phyloP scores from a whole-genome alignment of 1,140 invertebrate genomes.

The Ruditapes philippinarum region DNA sequence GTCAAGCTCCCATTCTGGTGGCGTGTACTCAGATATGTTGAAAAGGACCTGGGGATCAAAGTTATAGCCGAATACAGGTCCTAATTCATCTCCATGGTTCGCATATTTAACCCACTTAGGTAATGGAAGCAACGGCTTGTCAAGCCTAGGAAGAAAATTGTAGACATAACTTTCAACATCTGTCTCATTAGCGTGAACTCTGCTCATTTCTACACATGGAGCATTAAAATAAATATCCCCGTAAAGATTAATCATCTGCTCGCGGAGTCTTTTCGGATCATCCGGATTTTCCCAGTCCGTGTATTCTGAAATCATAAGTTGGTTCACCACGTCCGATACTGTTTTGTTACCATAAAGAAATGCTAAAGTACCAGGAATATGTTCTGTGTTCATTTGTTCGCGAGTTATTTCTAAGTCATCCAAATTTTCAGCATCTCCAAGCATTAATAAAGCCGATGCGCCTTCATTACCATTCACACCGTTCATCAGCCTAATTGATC shows the following conservation, averaged over 20 bases:
- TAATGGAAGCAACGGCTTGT: background rate
- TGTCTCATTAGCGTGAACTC: background rate
- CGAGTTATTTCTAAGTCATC: background rate
- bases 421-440: background rate
- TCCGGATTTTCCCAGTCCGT: slow-evolving; percentile 23
- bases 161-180: slow-evolving; percentile 17
- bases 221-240: slow-evolving; percentile 33
- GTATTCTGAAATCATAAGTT: slow-evolving; percentile 13
- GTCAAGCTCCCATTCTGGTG: no score
- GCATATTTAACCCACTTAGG: no score
- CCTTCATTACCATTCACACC: slow-evolving; percentile 48
- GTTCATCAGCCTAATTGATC: slow-evolving; percentile 22
- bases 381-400: slow-evolving; percentile 16
- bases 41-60: background rate
- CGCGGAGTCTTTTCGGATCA: background rate
- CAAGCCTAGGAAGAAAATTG: background rate
- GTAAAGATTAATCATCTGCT: background rate
- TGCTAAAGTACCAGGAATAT: background rate
- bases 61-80: no score
- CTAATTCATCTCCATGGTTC: slow-evolving; percentile 25
- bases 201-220: slow-evolving; percentile 8
- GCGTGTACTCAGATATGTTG: no score
- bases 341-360: background rate
- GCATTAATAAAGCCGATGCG: background rate
- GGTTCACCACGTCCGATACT: background rate